Evolutionary conservation across 2,113 vertebrate genomes (phyloP).

Genomic region (Ovibos moschatus): DNA sequence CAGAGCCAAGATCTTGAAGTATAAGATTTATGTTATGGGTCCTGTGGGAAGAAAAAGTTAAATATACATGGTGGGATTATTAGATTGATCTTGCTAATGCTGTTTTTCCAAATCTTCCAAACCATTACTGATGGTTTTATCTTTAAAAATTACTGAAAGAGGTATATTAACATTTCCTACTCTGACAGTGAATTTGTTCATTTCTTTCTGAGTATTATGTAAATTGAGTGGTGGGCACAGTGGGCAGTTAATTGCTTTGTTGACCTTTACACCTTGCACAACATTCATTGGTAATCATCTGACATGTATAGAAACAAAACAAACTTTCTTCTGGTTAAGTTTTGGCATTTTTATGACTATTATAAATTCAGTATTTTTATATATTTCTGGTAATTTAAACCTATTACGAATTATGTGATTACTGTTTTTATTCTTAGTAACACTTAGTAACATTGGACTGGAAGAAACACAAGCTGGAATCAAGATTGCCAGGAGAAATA

Average conservation of each 20-base stretch:
- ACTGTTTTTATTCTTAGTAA: neutral
- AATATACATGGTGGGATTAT: neutral
- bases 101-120: neutral
- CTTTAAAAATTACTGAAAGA: neutral
- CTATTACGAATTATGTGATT: neutral
- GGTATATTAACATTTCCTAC: neutral
- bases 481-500: too few relatives aligned
- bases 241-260: neutral
- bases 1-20: neutral
- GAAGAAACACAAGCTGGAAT: too few relatives aligned
- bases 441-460: too few relatives aligned
- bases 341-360: neutral
- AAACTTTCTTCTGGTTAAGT: neutral
- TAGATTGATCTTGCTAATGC: neutral
- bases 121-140: neutral
- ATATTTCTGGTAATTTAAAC: neutral
- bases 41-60: neutral
- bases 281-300: neutral
- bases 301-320: neutral
- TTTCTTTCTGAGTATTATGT: constrained; percentile 11
- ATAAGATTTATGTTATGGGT: neutral
- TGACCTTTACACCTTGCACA: neutral
- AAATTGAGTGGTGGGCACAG: neutral
- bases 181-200: neutral
- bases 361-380: neutral